These are phyloP conservation scores for Ptiloglossa arizonensis DNA, from an alignment of 1,140 invertebrate genomes.

Conservation along the genomic window DNA sequence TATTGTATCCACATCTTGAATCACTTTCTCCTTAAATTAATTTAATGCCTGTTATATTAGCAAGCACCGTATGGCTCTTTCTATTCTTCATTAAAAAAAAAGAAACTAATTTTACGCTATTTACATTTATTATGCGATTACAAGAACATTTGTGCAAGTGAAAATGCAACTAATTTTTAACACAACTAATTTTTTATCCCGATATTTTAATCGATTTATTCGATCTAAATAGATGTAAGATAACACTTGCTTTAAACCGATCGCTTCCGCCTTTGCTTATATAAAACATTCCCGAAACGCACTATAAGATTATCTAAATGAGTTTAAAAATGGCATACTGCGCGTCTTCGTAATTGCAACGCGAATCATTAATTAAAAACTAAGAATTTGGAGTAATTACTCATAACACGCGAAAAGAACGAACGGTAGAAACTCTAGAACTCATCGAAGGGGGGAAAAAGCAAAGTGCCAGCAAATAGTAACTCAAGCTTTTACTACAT, in stretches of 20 bases:
- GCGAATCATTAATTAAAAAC: conserved; percentile 11
- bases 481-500: conserved; percentile 1
- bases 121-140: neutral
- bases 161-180: neutral
- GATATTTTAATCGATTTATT: neutral
- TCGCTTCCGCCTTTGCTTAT: conserved; percentile 11
- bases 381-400: conserved; percentile 22
- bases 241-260: neutral
- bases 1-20: neutral
- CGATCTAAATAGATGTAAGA: neutral
- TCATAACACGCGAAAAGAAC: neutral
- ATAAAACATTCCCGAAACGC: neutral
- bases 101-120: neutral
- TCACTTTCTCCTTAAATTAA: neutral
- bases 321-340: conserved; percentile 4
- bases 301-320: conserved; percentile 22
- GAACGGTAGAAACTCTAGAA: neutral
- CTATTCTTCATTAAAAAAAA: neutral
- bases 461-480: no score
- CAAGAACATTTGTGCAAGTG: neutral
- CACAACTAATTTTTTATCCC: neutral
- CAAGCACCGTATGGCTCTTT: neutral
- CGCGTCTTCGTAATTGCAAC: conserved; percentile 6
- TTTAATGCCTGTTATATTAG: neutral
- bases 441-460: neutral